Evolutionary conservation across 1,140 invertebrate species (phyloP).

Genomic region (Paralvinella palmiformis): DNA sequence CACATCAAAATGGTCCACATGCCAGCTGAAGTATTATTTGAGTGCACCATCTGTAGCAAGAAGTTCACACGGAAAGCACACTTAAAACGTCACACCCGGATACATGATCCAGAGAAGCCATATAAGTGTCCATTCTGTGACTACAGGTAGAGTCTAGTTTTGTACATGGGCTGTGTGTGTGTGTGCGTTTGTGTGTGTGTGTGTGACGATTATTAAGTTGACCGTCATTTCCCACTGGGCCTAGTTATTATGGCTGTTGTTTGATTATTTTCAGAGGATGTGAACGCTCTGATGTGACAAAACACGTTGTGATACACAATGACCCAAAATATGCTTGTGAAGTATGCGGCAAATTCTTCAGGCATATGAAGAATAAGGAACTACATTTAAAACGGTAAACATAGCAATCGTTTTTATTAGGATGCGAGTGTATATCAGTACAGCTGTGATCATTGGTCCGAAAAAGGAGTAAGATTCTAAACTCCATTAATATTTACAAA

Average conservation of each 20-base stretch:
- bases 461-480: too few relatives aligned
- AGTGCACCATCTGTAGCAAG: slow-evolving; percentile 47
- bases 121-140: slow-evolving; percentile 50
- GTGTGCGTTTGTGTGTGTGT: too few relatives aligned
- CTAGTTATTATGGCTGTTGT: too few relatives aligned
- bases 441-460: too few relatives aligned
- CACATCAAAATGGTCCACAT: slow-evolving; percentile 52
- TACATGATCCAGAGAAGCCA: slow-evolving; percentile 49
- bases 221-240: too few relatives aligned
- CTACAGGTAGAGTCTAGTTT: slow-evolving; percentile 40
- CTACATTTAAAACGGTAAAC: slow-evolving; percentile 49
- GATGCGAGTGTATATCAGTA: too few relatives aligned
- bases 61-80: slow-evolving; percentile 51
- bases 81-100: slow-evolving; percentile 48
- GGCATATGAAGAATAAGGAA: slow-evolving; percentile 52
- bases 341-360: slow-evolving; percentile 47
- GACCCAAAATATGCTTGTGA: slow-evolving; percentile 49
- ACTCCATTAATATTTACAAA: too few relatives aligned
- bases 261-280: slow-evolving; percentile 44
- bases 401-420: background rate
- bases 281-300: slow-evolving; percentile 50
- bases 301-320: slow-evolving; percentile 50
- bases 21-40: slow-evolving; percentile 49
- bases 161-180: too few relatives aligned
- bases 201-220: too few relatives aligned